Base-by-base conservation (phyloP, 1,140 invertebrate genomes). In the Liolophura sinensis region DNA sequence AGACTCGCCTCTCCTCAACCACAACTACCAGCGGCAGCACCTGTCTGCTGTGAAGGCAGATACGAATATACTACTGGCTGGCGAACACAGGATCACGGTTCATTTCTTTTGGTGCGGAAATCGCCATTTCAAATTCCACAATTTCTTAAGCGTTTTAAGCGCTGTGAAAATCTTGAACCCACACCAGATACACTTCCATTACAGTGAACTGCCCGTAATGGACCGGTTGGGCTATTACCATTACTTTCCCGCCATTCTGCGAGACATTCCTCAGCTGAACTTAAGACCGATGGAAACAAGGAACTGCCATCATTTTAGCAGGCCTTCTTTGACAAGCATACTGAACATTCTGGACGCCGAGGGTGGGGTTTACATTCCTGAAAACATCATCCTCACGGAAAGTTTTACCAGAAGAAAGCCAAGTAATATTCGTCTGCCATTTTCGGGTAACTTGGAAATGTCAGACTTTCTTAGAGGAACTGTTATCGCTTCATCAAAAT, bases 131-230 rank as follows among this genome's bases (percentile, higher is more conserved):
- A 65, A 72, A 25, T 82, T 76, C 57, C 55, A 70, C 25, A 64
- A 79, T 60, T 80, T 76, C 60, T 48, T 80, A 0, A 74, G 71
- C 54, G 71, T 82, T 40, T 56, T 80, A 14, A 73, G 76, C 58
- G 71, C 65, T 49, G 66, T 62, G 50, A 73, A 73, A 61, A 31
- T 70, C 11, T 47, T 71, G 15, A 60, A 67, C 18, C 72, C 74
- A 27, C 56, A 62, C n/a, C 25, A 68, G 52, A 65, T 76, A 1
- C 40, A 66, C 60, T 66, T 76, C 40, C 70, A 73, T 64, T 70
- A 72, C 31, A 59, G 22, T 1, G 22, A 46, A 1, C 14, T 56
- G 25, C 73, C 73, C 20, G 62, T 69, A 22, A 24, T 70, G 20
- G 73, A 75, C 56, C 16, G 48, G 6, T 59, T 64, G 57, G 67